Base-by-base conservation (phyloP, 2,888 invertebrate species). In the Ashinkailepas kermadecensis region DNA sequence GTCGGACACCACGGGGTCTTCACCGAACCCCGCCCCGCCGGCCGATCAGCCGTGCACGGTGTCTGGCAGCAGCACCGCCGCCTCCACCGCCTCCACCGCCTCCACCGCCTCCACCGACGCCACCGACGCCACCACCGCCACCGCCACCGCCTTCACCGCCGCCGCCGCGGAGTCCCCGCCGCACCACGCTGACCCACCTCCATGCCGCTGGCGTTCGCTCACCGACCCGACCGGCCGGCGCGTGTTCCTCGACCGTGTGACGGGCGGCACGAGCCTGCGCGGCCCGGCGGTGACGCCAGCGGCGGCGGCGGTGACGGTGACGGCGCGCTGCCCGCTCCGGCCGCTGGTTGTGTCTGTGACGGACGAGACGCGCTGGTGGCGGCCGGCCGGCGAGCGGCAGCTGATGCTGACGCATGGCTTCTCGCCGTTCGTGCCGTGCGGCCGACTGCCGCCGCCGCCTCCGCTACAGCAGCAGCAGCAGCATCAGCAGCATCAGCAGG, bases 391-490 rank as follows among this genome's bases (percentile, higher is more conserved):
- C 23, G 25, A 21, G 9, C 74, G 56, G 54, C 18, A 21, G 74
- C 74, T 74, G 56, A 11, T 74, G 74, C 74, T 74, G 15, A 74
- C 74, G 18, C 74, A 74, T 56, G 74, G 56, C 74, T 74, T 74
- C 74, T 74, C 74, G 10, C 74, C 74, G 54, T 74, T 74, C 74
- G 21, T 74, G 74, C 74, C 74, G 54, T 56, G 74, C 56, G 74
- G 74, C 10, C 74, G 74, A 56, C 74, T 74, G 54, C 74, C 11
- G 56, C 74, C 56, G 74, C 74, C 74, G 21, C 54, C 74, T 8
- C 18, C n/a, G 65, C 65, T 18, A 23, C 23, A 0, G 65, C 65
- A 3, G 65, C 18, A 0, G 65, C n/a, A 8, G 8, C 18, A 23
- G 65, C 65, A 10, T 23, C 10, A 13, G 13, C 62, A 15, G 62